Conservation (phyloP, 2,888 invertebrate species). For the Xylophagus ater region DNA sequence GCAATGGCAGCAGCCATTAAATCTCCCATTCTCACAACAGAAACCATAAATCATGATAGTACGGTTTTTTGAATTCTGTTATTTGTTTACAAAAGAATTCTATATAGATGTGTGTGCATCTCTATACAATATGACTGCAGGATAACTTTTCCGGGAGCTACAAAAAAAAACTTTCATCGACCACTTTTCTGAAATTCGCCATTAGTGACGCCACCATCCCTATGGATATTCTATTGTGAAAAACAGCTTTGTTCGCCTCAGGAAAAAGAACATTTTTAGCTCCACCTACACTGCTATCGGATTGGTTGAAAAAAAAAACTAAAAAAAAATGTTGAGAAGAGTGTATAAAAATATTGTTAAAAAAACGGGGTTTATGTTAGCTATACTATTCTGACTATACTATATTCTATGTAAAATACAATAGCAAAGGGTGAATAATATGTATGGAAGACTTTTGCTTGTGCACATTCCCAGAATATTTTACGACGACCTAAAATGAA, state of each 20-base stretch:
- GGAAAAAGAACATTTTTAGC: conserved; percentile 15
- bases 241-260: conserved; percentile 1
- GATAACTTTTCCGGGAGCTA: background rate
- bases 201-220: too few relatives aligned
- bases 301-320: conserved; percentile 17
- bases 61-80: conserved; percentile 15
- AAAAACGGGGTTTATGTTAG: conserved; percentile 2
- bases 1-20: conserved; percentile 12
- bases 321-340: conserved; percentile 9
- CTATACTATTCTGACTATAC: background rate
- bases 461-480: background rate
- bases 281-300: conserved; percentile 16
- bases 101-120: conserved; percentile 7
- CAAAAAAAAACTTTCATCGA: background rate
- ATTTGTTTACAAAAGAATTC: conserved; percentile 14
- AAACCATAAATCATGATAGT: conserved; percentile 18
- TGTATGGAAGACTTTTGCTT: background rate
- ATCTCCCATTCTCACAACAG: conserved; percentile 16
- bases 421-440: too few relatives aligned
- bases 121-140: conserved; percentile 1
- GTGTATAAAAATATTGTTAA: conserved; percentile 7
- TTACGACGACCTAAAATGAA: conserved; percentile 6
- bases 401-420: too few relatives aligned
- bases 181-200: conserved; percentile 10
- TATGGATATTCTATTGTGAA: conserved; percentile 9